phyloP scores from a whole-genome alignment of 2,888 invertebrate genomes.

The Himalopsyche japonica region DNA sequence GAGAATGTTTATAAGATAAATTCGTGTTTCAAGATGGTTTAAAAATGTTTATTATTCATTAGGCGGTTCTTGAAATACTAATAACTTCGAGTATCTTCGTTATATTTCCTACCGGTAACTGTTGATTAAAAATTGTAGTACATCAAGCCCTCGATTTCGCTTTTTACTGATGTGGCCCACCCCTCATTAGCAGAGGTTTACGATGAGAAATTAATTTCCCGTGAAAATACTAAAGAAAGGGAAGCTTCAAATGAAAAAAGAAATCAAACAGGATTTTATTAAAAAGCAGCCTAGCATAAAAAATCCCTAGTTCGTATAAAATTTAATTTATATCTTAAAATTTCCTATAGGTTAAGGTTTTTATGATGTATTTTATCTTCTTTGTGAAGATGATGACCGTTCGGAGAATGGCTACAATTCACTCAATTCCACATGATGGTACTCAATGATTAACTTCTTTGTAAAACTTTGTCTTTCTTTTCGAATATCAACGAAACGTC shows the following conservation, averaged over 20 bases:
- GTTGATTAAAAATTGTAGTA: slow-evolving; percentile 5
- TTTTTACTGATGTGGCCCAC: neutral
- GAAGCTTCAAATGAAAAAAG: slow-evolving; percentile 16
- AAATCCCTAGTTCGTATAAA: neutral
- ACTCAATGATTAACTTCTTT: too few relatives aligned
- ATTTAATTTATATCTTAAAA: too few relatives aligned
- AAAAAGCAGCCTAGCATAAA: neutral
- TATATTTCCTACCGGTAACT: neutral
- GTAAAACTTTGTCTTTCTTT: too few relatives aligned
- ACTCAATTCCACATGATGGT: too few relatives aligned
- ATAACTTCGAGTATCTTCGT: neutral
- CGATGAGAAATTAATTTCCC: slow-evolving; percentile 38
- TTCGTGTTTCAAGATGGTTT: too few relatives aligned
- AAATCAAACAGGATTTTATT: slow-evolving; percentile 6
- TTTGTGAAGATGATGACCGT: too few relatives aligned
- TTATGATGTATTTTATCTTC: too few relatives aligned
- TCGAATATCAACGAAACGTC: too few relatives aligned
- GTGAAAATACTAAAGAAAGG: slow-evolving; percentile 35
- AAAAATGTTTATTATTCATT: too few relatives aligned
- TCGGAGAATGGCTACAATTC: too few relatives aligned
- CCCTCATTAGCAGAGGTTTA: slow-evolving; percentile 38
- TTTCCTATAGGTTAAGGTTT: too few relatives aligned
- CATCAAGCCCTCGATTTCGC: neutral
- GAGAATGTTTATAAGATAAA: too few relatives aligned
- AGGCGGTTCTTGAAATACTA: neutral